Base-by-base conservation (phyloP, 1,140 invertebrate species). In the Papilio machaon region DNA sequence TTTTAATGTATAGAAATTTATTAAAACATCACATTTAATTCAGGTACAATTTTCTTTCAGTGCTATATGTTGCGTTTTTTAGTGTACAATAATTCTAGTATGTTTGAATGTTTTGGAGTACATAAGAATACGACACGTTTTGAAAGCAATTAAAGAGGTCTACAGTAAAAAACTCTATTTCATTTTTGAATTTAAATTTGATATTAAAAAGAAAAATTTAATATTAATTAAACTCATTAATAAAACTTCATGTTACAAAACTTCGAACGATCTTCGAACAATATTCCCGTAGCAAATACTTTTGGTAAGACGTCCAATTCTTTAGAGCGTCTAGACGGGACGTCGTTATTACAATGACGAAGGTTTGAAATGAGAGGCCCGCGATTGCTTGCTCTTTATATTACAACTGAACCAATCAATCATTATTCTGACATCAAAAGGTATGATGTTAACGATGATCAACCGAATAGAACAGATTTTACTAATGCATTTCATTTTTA, bases 331-430 rank as follows among this genome's bases (percentile, higher is more conserved):
- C 84, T 82, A 81, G 80, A 83, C 83, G 80, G 79, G 81, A 84
- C 30, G 79, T 85, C 82, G 78, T 85, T 83, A 79, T 81, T 73
- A 67, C 54, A 54, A 83, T 83, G 84, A 82, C 80, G 74, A 82
- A 82, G 83, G 85, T 86, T 82, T 79, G 67, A 58, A 80, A 84
- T 75, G 81, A 84, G 83, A 73, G 73, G n/a, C 73, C 46, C 35
- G 78, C 77, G 80, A 84, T 81, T 82, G 82, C 73, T 79, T 73
- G 78, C 64, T 80, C 82, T 84, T 83, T 80, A 82, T 64, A 80
- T 80, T 15, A 2, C 30, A 74, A 80, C 74, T 79, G 77, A 81
- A 79, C 73, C 76, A 79, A 83, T 83, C 82, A 83, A 83, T 81
- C 82, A 83, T 80, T 80, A 73, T 75, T 81, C 81, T 80, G 82